Base-by-base conservation (phyloP, 2,888 invertebrate genomes). In the Pinctada fucata region DNA sequence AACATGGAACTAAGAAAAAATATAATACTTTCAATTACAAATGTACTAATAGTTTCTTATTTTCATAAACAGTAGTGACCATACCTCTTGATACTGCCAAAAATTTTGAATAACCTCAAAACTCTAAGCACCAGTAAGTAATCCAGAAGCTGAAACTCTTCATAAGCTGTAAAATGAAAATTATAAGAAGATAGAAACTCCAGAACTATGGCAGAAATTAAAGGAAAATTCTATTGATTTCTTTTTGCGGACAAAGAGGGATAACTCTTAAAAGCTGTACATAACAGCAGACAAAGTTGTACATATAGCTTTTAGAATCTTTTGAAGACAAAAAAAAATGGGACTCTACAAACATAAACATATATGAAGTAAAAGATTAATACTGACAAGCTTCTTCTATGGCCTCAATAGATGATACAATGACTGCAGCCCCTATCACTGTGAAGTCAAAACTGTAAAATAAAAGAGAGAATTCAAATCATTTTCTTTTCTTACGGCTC, bases 101-200 rank as follows among this genome's bases (percentile, higher is more conserved):
- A 90, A 52, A 93, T 90, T 86, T 93, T 93, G 63, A 93, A 89
- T 2, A 93, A 86, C 66, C 93, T 88, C 74, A 93, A 86, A 2
- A 93, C 93, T 82, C 93, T 86, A 16, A 93, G 83, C n/a, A 93
- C 93, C 52, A 93, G 88, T n/a, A 93, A 83, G 49, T 93, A 88
- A 83, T 93, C 93, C 76, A 93, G 84, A 1, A 90, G 89, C 73
- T 88, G 85, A 8, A 89, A 84, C 75, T 91, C 91, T 58, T 91
- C 90, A 65, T 84, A 80, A 66, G 83, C 91, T 91, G 84, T 65
- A 85, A 82, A 65, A 49, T 0, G 73, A 68, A 78, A 67, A 79
- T 51, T 2, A 50, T 31, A 31, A 31, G 31, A 31, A 31, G 31
- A 31, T 31, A 31, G 31, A 31, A 31, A 31, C 31, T 31, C 31